These are phyloP conservation scores for Phalacrocorax carbo DNA, from an alignment of 2,113 vertebrate genomes.

Conservation along the genomic window DNA sequence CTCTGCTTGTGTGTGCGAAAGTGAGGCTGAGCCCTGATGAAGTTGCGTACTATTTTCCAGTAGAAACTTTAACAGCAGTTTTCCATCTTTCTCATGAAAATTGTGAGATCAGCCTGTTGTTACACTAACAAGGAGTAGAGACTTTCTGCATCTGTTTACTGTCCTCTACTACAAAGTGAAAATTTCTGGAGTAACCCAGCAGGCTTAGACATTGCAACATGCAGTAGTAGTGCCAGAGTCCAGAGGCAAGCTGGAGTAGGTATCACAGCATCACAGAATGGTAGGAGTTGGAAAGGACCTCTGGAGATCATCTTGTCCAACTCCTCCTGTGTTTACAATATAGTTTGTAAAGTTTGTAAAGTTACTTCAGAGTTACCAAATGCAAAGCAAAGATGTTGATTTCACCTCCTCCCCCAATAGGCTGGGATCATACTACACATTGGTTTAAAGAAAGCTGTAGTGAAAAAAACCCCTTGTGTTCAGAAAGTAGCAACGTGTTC, in stretches of 20 bases:
- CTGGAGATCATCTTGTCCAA: no score
- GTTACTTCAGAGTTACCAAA: neutral
- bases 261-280: neutral
- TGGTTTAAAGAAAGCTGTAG: neutral
- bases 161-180: neutral
- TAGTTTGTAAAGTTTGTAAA: neutral
- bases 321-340: neutral
- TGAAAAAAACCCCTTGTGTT: neutral
- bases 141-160: neutral
- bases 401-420: fast-evolving
- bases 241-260: neutral
- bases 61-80: neutral
- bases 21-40: neutral
- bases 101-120: neutral
- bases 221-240: neutral
- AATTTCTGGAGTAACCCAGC: neutral
- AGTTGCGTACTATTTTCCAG: neutral
- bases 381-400: neutral
- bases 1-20: neutral
- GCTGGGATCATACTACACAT: neutral
- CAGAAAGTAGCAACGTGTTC: neutral
- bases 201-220: neutral
- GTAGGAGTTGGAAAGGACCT: no score
- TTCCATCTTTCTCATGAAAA: neutral
- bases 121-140: neutral